Evolutionary conservation across 2,888 invertebrate genomes (phyloP), one percentile per base, ranked within the genome.

Genomic region (Parascotia fuliginaria): DNA sequence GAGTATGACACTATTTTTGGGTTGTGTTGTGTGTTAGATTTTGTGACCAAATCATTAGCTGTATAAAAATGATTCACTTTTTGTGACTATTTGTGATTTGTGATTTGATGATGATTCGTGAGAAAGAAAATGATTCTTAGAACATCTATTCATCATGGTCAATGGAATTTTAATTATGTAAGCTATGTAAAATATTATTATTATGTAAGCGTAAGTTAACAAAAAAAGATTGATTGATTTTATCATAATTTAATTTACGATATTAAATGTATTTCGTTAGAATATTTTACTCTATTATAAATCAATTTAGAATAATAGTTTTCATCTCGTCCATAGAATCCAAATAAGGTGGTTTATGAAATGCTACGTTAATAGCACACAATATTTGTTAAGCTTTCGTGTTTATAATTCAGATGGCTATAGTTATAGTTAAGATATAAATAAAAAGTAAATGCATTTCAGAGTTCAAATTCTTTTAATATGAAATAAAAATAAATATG

Each of bases 311-410:
- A 24, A 24, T 24, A 19, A 6, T 29, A 11, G 29, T 29, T 11
- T 11, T 11, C 7, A 32, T 14, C 6, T 13, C 14, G 32, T 14
- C 24, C 24, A 24, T 24, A 24, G 5, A 24, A 19, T 19, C 2
- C 7, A 24, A 7, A 6, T 24, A 7, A 6, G 24, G 24, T 24
- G 6, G 14, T 13, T 3, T 36, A 29, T 44, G 11, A 41, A 54
- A 57, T 55, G 60, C 36, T 53, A 55, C 41, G 33, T 9, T 52
- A 64, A 64, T 60, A 63, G 65, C 60, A 63, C 65, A 63, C 65
- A 63, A 64, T 63, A 63, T 54, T 57, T 57, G 40, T 40, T 24
- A 19, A 54, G 38, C 15, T 14, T 44, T 34, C 36, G 42, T 43
- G 45, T 37, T 52, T 31, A 42, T 27, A 29, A 32, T 42, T 36